phyloP scores from a whole-genome alignment of 2,797 vertebrate species.

The Acrocephalus scirpaceus region DNA sequence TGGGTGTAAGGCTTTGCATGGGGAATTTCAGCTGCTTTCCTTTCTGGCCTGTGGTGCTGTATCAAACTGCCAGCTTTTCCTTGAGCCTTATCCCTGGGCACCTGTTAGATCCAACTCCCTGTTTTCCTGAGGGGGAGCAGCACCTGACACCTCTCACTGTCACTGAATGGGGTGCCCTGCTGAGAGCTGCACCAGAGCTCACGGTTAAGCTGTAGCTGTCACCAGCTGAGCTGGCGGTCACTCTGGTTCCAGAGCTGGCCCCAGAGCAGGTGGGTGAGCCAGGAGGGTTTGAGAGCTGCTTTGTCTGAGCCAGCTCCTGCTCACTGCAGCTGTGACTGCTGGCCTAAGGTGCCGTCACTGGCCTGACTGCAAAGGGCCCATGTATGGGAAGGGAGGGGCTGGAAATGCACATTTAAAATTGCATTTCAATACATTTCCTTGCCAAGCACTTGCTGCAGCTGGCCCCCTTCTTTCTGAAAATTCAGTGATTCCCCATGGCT shows the following conservation, averaged over 20 bases:
- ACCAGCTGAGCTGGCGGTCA: fast-evolving
- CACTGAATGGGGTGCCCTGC: not conserved
- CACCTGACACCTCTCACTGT: fast-evolving
- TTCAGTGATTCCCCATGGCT: not conserved
- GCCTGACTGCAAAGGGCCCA: fast-evolving
- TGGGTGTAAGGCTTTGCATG: not conserved
- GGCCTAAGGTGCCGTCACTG: fast-evolving
- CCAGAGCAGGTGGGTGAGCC: not conserved
- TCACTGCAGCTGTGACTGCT: fast-evolving
- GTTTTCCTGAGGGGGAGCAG: not conserved
- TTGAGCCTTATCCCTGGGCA: not conserved
- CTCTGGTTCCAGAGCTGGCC: not conserved
- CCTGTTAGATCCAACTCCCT: not conserved
- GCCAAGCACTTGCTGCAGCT: not conserved
- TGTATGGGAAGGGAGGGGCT: not conserved
- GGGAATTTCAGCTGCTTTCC: not conserved
- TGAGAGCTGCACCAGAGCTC: not conserved
- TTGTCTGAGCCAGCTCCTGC: not conserved
- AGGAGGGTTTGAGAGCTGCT: not conserved
- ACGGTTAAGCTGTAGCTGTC: fast-evolving
- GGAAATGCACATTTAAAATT: not conserved
- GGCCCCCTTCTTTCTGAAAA: not conserved
- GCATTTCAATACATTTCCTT: not conserved
- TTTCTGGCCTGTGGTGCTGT: not conserved
- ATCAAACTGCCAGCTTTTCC: not conserved